Percentiles rank a stretch among this genome's conserved stretches.
phyloP scores from a whole-genome alignment of 2,888 invertebrate genomes.

The Dicroscelio sp. region DNA sequence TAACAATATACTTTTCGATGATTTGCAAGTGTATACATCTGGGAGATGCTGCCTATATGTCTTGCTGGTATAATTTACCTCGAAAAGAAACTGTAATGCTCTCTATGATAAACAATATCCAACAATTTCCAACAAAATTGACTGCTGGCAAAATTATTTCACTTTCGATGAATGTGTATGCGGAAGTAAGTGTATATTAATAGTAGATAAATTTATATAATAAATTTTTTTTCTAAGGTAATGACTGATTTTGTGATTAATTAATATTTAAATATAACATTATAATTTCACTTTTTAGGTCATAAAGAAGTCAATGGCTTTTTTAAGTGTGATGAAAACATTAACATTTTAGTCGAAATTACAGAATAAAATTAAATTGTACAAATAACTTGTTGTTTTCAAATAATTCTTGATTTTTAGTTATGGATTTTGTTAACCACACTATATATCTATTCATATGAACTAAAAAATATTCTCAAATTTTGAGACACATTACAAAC shows the following conservation, averaged over 20 bases:
- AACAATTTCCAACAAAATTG: not conserved
- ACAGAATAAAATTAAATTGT: too few relatives aligned
- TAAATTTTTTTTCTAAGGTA: too few relatives aligned
- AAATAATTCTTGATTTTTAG: not conserved
- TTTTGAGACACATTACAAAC: too few relatives aligned
- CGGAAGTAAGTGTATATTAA: not conserved
- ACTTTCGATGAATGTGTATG: not conserved
- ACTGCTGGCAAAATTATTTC: conserved; percentile 10
- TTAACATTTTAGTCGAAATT: not conserved
- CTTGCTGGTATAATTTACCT: not conserved
- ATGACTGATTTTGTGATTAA: too few relatives aligned
- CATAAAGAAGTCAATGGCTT: not conserved
- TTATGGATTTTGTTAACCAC: not conserved
- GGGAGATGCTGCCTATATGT: not conserved
- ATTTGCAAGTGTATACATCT: not conserved
- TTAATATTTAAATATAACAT: not conserved
- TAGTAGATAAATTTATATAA: not conserved
- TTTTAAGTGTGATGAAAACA: not conserved
- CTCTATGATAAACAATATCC: conserved; percentile 26
- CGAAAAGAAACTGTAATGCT: not conserved
- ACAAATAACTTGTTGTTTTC: not conserved
- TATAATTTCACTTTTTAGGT: not conserved
- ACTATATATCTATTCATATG: too few relatives aligned
- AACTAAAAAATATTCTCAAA: too few relatives aligned
- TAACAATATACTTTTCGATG: too few relatives aligned